Conservation (phyloP, 1,140 invertebrate genomes). For the Microplitis mediator region DNA sequence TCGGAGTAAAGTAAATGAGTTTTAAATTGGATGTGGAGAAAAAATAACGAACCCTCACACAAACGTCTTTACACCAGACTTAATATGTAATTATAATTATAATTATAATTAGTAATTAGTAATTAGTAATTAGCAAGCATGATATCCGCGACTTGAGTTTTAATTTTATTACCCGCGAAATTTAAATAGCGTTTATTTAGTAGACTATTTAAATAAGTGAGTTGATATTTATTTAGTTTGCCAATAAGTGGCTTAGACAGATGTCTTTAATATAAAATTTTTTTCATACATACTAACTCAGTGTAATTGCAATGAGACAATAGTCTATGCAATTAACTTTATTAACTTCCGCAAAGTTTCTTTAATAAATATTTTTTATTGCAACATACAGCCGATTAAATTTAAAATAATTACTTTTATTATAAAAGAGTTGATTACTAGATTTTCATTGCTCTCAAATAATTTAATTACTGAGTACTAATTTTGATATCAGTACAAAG, state of each 20-base stretch:
- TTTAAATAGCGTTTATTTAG: constrained; percentile 41
- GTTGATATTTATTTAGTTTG: constrained; percentile 39
- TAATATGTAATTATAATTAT: constrained; percentile 18
- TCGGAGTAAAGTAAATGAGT: background rate
- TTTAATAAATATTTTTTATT: no score
- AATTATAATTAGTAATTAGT: no score
- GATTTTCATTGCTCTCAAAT: no score
- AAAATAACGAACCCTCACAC: constrained; percentile 1
- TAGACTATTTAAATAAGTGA: constrained; percentile 32
- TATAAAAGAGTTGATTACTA: no score
- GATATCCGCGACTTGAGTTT: constrained; percentile 47
- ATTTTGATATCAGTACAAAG: no score
- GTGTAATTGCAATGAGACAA: no score
- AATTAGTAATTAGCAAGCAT: constrained; percentile 56
- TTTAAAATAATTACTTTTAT: no score
- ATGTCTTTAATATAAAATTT: background rate
- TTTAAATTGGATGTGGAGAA: background rate
- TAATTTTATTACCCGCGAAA: constrained; percentile 53
- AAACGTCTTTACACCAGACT: constrained; percentile 24
- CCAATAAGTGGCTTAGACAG: no score
- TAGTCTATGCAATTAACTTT: no score
- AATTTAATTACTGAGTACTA: no score
- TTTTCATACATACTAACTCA: background rate
- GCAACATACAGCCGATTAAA: no score
- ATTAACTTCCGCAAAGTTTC: no score